These are phyloP conservation scores for Busseola fusca DNA, from an alignment of 2,888 invertebrate genomes.

Conservation along the genomic window DNA sequence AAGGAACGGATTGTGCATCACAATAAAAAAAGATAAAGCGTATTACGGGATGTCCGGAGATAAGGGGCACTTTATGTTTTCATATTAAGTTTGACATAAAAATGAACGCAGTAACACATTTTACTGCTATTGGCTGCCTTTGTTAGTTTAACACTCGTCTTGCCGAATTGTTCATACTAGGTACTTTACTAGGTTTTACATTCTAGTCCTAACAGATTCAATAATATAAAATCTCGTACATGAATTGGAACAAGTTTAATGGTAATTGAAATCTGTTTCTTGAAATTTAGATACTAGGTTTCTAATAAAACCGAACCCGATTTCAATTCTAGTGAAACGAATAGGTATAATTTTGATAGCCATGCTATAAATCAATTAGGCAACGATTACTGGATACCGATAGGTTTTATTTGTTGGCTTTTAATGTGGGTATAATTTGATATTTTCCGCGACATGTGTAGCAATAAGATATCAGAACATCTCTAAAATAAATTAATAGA, in stretches of 20 bases:
- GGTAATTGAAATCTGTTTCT: conserved; percentile 32
- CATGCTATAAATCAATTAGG: conserved; percentile 22
- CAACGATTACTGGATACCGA: background rate
- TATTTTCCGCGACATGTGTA: conserved; percentile 10
- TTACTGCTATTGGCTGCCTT: conserved; percentile 72
- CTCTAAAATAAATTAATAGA: conserved; percentile 79
- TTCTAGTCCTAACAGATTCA: conserved; percentile 9
- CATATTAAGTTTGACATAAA: conserved; percentile 82
- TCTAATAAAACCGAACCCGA: conserved; percentile 34
- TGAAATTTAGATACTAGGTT: conserved; percentile 37
- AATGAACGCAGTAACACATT: conserved; percentile 75
- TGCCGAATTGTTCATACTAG: conserved; percentile 45
- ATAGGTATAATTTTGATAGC: conserved; percentile 28
- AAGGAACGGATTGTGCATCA: conserved; percentile 78
- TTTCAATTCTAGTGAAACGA: conserved; percentile 24
- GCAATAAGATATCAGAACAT: conserved; percentile 33
- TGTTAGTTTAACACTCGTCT: conserved; percentile 68
- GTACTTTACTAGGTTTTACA: conserved; percentile 33
- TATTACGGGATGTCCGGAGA: conserved; percentile 83
- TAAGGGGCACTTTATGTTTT: conserved; percentile 80
- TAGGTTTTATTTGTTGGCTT: conserved; percentile 1
- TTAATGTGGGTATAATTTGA: conserved; percentile 16
- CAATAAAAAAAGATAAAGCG: conserved; percentile 82
- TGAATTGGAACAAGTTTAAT: conserved; percentile 13
- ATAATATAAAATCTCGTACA: conserved; percentile 3